A percentile compares a stretch with the other conserved stretches of the same genome.
phyloP scores from a whole-genome alignment of 2,113 vertebrate genomes.

The Hippocampus guttulatus region DNA sequence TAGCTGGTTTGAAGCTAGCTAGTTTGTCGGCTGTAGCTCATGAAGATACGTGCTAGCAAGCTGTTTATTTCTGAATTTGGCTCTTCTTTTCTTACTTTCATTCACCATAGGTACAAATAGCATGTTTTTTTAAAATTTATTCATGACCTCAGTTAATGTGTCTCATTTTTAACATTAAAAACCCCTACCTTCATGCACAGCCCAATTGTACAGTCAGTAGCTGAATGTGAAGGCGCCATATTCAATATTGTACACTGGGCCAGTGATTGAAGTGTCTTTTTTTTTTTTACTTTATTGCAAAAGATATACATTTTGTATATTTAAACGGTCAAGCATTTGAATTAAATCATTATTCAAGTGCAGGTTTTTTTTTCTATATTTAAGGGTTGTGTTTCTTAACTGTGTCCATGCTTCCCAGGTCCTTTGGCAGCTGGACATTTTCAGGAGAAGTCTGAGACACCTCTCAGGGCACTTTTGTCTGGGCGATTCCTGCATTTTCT shows the following conservation, averaged over 20 bases:
- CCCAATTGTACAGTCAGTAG: background rate
- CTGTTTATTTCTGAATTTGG: background rate
- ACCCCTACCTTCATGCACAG: background rate
- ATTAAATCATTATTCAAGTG: too few relatives aligned
- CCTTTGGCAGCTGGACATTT: constrained; percentile 97
- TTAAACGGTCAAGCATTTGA: too few relatives aligned
- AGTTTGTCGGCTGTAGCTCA: background rate
- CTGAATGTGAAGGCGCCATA: background rate
- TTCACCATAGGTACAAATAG: background rate
- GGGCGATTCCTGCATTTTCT: constrained; percentile 95
- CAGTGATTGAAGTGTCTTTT: background rate
- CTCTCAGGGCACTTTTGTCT: constrained; percentile 93
- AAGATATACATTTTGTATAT: too few relatives aligned
- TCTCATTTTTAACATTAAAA: background rate
- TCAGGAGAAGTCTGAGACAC: constrained; percentile 90
- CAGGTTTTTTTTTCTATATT: too few relatives aligned
- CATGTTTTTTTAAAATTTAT: background rate
- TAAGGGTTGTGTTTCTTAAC: too few relatives aligned
- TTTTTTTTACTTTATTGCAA: too few relatives aligned
- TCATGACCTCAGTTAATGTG: background rate
- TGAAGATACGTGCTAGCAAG: background rate
- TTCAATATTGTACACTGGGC: background rate
- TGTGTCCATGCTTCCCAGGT: constrained; percentile 71
- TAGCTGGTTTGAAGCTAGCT: background rate
- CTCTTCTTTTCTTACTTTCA: background rate